Evolutionary conservation across 2,113 vertebrate species (phyloP).

Genomic region (Chamaea fasciata): DNA sequence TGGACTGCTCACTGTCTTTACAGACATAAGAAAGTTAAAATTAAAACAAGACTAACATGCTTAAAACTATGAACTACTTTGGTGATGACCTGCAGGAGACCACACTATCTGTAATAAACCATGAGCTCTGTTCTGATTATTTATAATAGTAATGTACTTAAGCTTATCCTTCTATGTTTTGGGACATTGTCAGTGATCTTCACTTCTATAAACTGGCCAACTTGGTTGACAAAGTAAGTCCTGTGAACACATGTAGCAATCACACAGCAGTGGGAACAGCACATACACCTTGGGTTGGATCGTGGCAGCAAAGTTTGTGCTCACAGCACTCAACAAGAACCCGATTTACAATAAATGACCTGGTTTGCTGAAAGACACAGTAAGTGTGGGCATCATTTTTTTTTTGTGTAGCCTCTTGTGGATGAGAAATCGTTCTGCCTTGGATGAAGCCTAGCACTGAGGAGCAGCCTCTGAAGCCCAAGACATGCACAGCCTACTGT

Average conservation of each 20-base stretch:
- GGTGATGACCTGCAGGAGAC: not conserved
- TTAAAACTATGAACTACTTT: not conserved
- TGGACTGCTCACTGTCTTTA: not conserved
- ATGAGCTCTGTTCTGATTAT: not conserved
- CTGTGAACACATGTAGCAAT: rapidly evolving
- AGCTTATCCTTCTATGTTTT: not conserved
- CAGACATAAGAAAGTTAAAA: not conserved
- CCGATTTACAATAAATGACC: not conserved
- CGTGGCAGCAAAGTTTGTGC: not conserved
- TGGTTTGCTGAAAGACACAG: not conserved
- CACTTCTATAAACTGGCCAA: not conserved
- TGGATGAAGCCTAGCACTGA: not conserved
- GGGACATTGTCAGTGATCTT: not conserved
- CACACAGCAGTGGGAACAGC: not conserved
- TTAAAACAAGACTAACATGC: not conserved
- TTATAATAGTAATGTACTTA: not conserved
- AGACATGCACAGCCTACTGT: rapidly evolving
- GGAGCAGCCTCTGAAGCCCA: not conserved
- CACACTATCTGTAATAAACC: not conserved
- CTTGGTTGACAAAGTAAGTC: not conserved
- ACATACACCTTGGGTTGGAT: not conserved
- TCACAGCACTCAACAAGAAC: not conserved
- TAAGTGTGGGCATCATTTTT: not conserved
- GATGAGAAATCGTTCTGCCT: not conserved
- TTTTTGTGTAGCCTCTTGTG: not conserved